These are phyloP conservation scores for Glaucomys volans DNA, from an alignment of 2,113 vertebrate species.

Conservation along the genomic window DNA sequence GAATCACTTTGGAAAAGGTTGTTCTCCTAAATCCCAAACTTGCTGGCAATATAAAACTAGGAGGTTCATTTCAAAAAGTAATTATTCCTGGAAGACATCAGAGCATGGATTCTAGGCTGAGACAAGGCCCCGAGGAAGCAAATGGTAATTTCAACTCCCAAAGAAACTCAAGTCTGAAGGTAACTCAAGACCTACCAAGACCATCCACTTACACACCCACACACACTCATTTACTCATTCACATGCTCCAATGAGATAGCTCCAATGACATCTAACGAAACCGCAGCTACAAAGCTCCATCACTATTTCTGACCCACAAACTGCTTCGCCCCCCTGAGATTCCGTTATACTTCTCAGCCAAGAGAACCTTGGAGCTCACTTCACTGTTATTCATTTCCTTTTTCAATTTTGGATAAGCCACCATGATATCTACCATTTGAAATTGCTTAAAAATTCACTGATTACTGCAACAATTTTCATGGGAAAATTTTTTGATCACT, in stretches of 20 bases:
- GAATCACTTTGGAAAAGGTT: background rate
- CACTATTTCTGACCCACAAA: background rate
- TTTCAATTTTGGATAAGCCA: background rate
- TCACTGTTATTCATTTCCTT: conserved; percentile 7
- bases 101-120: background rate
- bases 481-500: background rate
- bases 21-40: background rate
- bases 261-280: background rate
- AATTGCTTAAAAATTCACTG: background rate
- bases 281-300: background rate
- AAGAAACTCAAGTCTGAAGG: background rate
- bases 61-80: background rate
- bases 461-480: background rate
- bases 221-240: rapidly evolving
- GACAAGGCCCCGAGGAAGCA: background rate
- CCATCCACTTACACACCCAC: background rate
- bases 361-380: background rate
- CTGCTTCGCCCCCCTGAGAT: background rate
- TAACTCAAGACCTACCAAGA: background rate
- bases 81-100: background rate
- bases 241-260: background rate
- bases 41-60: background rate
- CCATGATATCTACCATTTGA: background rate
- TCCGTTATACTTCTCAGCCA: background rate
- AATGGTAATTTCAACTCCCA: background rate